Percentiles rank a stretch among this genome's conserved stretches.
These are phyloP conservation scores for Zalophus californianus DNA, from an alignment of 2,797 vertebrate genomes.

Conservation along the genomic window DNA sequence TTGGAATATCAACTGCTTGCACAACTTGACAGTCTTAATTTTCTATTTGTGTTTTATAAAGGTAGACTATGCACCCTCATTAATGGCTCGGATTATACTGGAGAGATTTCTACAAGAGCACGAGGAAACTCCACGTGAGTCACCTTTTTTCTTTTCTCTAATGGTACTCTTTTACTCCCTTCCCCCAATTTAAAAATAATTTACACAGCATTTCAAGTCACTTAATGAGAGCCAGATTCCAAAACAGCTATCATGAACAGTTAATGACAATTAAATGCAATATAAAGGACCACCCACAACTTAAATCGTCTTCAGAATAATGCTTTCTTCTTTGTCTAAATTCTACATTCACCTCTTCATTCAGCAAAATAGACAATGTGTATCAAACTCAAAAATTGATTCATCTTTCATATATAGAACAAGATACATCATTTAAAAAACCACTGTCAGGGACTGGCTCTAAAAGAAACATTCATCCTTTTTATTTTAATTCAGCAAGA, in stretches of 20 bases:
- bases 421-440: slow-evolving; percentile 82
- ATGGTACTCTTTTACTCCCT: slow-evolving; percentile 72
- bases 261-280: slow-evolving; percentile 91
- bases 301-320: slow-evolving; percentile 90
- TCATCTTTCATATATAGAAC: slow-evolving; percentile 79
- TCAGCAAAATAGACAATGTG: slow-evolving; percentile 81
- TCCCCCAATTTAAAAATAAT: slow-evolving; percentile 81
- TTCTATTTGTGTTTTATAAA: slow-evolving; percentile 85
- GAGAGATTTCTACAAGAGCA: slow-evolving; percentile 95
- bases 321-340: slow-evolving; percentile 87
- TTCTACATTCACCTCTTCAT: slow-evolving; percentile 78
- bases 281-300: slow-evolving; percentile 89
- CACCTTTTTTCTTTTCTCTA: slow-evolving; percentile 72
- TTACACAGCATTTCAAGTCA: slow-evolving; percentile 84
- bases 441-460: slow-evolving; percentile 81
- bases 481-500: slow-evolving; percentile 85
- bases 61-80: slow-evolving; percentile 96
- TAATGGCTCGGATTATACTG: slow-evolving; percentile 96
- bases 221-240: slow-evolving; percentile 90
- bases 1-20: slow-evolving; percentile 58
- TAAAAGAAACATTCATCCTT: slow-evolving; percentile 85
- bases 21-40: slow-evolving; percentile 77
- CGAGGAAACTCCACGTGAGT: slow-evolving; percentile 92
- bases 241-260: slow-evolving; percentile 87
- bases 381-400: slow-evolving; percentile 72